phyloP scores from a whole-genome alignment of 92 coral and sea anemone genomes.

The Phenganax marumi region DNA sequence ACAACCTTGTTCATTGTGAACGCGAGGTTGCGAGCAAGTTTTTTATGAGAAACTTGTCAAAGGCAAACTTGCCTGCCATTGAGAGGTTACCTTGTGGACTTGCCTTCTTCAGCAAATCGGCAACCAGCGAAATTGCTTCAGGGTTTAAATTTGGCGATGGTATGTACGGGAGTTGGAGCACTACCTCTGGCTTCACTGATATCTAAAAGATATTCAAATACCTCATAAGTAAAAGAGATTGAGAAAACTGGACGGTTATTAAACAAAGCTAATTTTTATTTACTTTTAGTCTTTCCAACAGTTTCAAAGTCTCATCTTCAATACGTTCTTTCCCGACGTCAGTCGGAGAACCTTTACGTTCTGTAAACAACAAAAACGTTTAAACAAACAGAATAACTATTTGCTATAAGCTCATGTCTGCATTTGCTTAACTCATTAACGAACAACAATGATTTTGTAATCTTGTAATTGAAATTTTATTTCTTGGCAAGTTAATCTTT shows the following conservation, averaged over 20 bases:
- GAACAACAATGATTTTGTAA: neutral
- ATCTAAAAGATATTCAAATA: conserved; percentile 2
- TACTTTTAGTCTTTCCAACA: conserved; percentile 38
- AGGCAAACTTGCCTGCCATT: neutral
- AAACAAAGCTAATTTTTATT: neutral
- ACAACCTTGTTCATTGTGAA: conserved; percentile 6
- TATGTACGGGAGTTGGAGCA: neutral
- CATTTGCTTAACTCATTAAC: neutral
- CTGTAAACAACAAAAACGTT: conserved; percentile 8
- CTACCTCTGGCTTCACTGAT: conserved; percentile 27
- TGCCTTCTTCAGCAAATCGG: conserved; percentile 35
- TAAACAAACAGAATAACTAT: neutral
- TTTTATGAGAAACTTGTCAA: conserved; percentile 15
- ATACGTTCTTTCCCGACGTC: conserved; percentile 14
- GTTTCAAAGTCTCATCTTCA: conserved; percentile 27
- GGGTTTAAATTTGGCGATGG: conserved; percentile 13
- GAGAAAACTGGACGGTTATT: neutral
- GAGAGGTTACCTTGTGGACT: conserved; percentile 26
- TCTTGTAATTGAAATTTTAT: neutral
- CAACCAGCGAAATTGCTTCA: conserved; percentile 25
- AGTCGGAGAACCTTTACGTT: neutral
- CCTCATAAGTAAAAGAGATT: neutral
- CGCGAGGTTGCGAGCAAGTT: conserved; percentile 27
- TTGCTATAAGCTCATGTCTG: conserved; percentile 6
- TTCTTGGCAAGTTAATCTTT: neutral